A percentile compares a stretch with the other conserved stretches of the same genome.
phyloP scores from a whole-genome alignment of 1,140 invertebrate species.

The Trissolcus basalis region DNA sequence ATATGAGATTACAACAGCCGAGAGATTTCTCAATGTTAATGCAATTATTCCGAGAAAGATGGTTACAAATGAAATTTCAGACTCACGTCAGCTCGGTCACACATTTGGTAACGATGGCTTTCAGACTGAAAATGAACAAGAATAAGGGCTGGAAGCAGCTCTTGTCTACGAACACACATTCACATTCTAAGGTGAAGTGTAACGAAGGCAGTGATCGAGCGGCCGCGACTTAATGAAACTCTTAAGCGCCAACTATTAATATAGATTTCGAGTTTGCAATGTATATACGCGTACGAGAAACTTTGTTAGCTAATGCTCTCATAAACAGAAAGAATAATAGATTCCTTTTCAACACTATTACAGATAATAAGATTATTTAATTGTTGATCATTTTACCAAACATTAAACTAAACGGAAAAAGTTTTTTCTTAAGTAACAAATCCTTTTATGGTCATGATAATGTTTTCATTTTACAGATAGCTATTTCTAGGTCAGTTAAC shows the following conservation, averaged over 20 bases:
- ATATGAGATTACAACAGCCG: not conserved
- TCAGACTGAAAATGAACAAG: slow-evolving; percentile 47
- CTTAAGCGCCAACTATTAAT: slow-evolving; percentile 75
- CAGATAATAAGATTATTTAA: too few relatives aligned
- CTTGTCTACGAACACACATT: slow-evolving; percentile 22
- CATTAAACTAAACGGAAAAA: too few relatives aligned
- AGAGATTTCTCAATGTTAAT: slow-evolving; percentile 18
- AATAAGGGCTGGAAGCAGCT: slow-evolving; percentile 30
- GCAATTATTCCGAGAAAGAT: slow-evolving; percentile 37
- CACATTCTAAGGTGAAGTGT: slow-evolving; percentile 39
- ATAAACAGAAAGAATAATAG: slow-evolving; percentile 19
- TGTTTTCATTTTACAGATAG: too few relatives aligned
- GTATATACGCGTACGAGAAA: slow-evolving; percentile 51
- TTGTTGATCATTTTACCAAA: too few relatives aligned
- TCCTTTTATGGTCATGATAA: too few relatives aligned
- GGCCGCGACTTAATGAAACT: slow-evolving; percentile 75
- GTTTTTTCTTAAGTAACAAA: too few relatives aligned
- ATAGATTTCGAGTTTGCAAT: slow-evolving; percentile 66
- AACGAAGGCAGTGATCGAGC: slow-evolving; percentile 71
- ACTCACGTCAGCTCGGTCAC: slow-evolving; percentile 44
- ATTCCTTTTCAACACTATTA: slow-evolving; percentile 6
- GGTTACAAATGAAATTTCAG: slow-evolving; percentile 44
- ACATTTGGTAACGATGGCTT: slow-evolving; percentile 42
- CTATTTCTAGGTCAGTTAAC: too few relatives aligned
- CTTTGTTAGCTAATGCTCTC: slow-evolving; percentile 34